Evolutionary conservation across 2,113 vertebrate species (phyloP), one percentile per base, ranked within the genome.

Genomic region (Heliornis fulica): DNA sequence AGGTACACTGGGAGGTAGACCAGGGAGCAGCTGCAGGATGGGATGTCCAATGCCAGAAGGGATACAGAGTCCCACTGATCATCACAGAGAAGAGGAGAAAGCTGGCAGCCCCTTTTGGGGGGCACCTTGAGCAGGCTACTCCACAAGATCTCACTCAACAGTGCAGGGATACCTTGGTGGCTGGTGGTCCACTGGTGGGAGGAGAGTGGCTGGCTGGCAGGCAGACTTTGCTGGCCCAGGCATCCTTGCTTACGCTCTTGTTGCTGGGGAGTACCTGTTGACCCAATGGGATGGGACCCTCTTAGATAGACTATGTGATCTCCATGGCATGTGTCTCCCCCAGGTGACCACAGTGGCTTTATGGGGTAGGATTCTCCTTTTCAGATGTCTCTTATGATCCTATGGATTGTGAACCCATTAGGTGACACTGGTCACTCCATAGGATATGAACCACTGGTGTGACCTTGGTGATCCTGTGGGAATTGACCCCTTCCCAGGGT

Each of bases 91-190:
- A 53, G 41, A 61, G 6, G 11, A 65, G 43, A 8, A 78, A 74
- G 18, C 16, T 45, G 28, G 6, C 13, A 74, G 15, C 7, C 5
- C 10, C 2, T 5, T 17, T 32, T 40, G 15, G 13, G 17, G n/a
- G 53, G 26, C n/a, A 72, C 7, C 23, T 64, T 54, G 20, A 74
- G 6, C 17, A n/a, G 15, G 22, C 11, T 82, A 21, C 48, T 23
- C n/a, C 7, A n/a, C 1, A 2, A 86, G 7, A 2, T 19, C 12
- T 19, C 10, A 12, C 12, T 13, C 8, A 43, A 5, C 13, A 25
- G 18, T 43, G 20, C n/a, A 54, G 36, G 57, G 43, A 34, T 7
- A 5, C n/a, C 10, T 41, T 0, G 0, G 28, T 5, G 7, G 16
- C 13, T 17, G 3, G 14, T 59, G 45, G 19, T 82, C 22, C 28